Conservation (phyloP, 2,797 vertebrate genomes). For the Bovichtus variegatus region DNA sequence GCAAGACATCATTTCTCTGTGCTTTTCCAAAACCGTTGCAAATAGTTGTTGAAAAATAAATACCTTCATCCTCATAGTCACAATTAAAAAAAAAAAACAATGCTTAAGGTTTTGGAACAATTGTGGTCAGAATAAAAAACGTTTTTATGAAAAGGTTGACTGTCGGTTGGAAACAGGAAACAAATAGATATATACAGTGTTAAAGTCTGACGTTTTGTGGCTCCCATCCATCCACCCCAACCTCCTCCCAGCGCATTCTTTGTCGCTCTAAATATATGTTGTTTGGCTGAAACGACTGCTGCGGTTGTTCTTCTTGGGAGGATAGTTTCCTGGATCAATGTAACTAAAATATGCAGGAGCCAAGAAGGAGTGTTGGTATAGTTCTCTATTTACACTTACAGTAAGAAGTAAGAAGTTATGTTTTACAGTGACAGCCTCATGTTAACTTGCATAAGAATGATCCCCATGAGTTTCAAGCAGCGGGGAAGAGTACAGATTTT, state of each 20-base stretch:
- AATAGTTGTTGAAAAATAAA: not conserved
- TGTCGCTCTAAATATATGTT: not conserved
- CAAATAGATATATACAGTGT: too few species aligned
- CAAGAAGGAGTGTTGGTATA: not conserved
- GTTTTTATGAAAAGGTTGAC: too few species aligned
- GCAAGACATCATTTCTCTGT: not conserved
- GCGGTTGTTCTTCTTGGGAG: not conserved
- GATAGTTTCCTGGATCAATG: not conserved
- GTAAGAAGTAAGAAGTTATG: not conserved
- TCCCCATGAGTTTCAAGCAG: not conserved
- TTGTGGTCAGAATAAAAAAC: too few species aligned
- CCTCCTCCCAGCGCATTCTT: too few species aligned
- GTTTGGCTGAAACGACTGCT: not conserved
- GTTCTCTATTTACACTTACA: not conserved
- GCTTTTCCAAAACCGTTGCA: not conserved
- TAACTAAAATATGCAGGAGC: not conserved
- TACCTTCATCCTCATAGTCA: too few species aligned
- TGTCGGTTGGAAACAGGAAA: too few species aligned
- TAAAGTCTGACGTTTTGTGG: too few species aligned
- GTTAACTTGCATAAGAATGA: not conserved
- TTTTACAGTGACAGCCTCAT: not conserved
- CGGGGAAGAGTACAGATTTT: not conserved
- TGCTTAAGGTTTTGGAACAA: too few species aligned
- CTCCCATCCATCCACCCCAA: too few species aligned
- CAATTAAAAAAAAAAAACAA: too few species aligned